These are phyloP conservation scores for Sphaeridia pumilis DNA, from an alignment of 2,888 invertebrate genomes.

Conservation along the genomic window DNA sequence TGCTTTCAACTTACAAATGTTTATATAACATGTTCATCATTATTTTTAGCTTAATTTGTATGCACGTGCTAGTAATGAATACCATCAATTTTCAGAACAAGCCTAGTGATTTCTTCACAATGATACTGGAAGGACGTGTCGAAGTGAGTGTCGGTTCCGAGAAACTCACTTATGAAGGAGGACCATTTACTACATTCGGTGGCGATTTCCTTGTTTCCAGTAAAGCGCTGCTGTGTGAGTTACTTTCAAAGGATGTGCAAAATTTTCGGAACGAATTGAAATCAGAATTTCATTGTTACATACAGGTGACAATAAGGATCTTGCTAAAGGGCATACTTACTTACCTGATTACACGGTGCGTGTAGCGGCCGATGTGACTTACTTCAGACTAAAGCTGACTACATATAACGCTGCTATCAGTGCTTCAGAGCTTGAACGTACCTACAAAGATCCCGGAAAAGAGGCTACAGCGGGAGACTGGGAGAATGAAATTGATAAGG, in stretches of 20 bases:
- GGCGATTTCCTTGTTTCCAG: constrained; percentile 46
- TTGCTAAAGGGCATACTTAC: constrained; percentile 69
- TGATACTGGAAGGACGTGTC: constrained; percentile 88
- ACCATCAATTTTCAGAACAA: constrained; percentile 45
- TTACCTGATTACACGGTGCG: constrained; percentile 85
- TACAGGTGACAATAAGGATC: not conserved
- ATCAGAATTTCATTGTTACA: too few species aligned
- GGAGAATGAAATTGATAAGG: constrained; percentile 54
- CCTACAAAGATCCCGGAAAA: constrained; percentile 51
- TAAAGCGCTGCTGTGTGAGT: too few species aligned
- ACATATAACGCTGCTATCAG: constrained; percentile 81
- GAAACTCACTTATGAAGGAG: constrained; percentile 84
- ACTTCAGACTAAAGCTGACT: constrained; percentile 69
- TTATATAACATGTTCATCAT: too few species aligned
- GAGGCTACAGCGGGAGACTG: constrained; percentile 44
- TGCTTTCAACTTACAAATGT: too few species aligned
- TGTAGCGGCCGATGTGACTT: constrained; percentile 70
- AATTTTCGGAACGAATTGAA: too few species aligned
- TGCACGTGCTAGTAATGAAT: too few species aligned
- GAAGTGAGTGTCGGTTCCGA: constrained; percentile 90
- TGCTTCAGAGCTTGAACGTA: constrained; percentile 67
- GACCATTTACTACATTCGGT: constrained; percentile 92
- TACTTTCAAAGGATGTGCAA: too few species aligned
- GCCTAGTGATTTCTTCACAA: constrained; percentile 75
- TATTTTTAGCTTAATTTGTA: too few species aligned